Percentiles rank a stretch among this genome's conserved stretches.
Evolutionary conservation across 2,888 invertebrate species (phyloP).

Genomic region (Dolichopus griseipennis): DNA sequence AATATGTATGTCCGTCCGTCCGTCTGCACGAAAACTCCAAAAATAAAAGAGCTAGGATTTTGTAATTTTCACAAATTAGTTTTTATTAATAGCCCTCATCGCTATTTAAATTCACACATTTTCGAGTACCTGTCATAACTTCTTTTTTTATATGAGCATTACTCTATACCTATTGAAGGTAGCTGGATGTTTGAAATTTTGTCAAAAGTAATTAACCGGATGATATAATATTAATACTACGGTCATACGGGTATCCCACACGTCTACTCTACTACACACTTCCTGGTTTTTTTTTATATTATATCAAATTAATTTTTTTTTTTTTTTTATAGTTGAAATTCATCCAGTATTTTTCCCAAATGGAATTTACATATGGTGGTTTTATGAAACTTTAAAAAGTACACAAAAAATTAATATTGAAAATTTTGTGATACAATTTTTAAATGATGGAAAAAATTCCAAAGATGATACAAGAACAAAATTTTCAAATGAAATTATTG

Average conservation of each 20-base stretch:
- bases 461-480: conserved; percentile 17
- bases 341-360: conserved; percentile 19
- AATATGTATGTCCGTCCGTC: no score
- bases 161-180: no score
- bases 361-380: conserved; percentile 26
- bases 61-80: no score
- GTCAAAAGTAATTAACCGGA: no score
- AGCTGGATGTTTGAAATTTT: no score
- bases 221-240: no score
- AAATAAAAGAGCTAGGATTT: no score
- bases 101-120: no score
- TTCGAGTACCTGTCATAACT: no score
- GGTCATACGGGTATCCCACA: not conserved
- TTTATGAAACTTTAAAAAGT: not conserved
- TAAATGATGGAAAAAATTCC: conserved; percentile 2
- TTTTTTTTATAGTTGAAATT: conserved; percentile 20
- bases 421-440: not conserved
- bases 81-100: no score
- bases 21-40: no score
- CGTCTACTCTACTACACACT: not conserved
- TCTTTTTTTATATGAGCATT: no score
- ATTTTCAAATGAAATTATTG: conserved; percentile 22
- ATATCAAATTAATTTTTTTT: conserved; percentile 4
- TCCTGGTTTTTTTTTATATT: not conserved
- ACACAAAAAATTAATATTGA: not conserved